Evolutionary conservation across 2,113 vertebrate genomes (phyloP).

Genomic region (Silurus glanis): DNA sequence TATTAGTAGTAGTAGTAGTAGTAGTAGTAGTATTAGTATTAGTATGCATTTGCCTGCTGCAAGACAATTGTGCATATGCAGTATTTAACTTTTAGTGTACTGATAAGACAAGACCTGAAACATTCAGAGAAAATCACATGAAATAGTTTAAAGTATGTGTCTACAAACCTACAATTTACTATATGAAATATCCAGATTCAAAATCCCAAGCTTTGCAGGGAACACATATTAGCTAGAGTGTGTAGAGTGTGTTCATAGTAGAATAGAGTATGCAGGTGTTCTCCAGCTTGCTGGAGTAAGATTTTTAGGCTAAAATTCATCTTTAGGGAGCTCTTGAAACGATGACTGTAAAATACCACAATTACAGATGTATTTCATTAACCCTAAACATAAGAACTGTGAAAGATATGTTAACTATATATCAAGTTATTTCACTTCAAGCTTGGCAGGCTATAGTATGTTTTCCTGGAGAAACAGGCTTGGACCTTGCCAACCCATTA

Average conservation of each 20-base stretch:
- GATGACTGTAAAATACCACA: background rate
- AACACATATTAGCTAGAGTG: background rate
- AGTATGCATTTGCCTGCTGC: background rate
- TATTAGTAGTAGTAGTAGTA: background rate
- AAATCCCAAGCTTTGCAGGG: background rate
- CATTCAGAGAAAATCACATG: background rate
- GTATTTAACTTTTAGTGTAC: background rate
- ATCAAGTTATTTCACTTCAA: background rate
- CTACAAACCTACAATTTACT: background rate
- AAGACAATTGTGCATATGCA: background rate
- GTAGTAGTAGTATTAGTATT: background rate
- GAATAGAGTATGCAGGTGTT: background rate
- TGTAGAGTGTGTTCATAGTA: background rate
- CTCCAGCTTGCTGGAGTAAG: background rate
- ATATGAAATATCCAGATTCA: background rate
- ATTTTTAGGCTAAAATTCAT: background rate
- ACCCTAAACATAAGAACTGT: background rate
- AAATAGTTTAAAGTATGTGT: background rate
- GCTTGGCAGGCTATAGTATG: background rate
- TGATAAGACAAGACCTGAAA: background rate
- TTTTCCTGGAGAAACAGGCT: background rate
- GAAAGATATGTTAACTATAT: background rate
- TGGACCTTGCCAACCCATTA: background rate
- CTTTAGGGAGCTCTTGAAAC: background rate
- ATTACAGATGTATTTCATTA: background rate